Evolutionary conservation across 2,888 invertebrate species (phyloP).

Genomic region (Lithophane leautieri): DNA sequence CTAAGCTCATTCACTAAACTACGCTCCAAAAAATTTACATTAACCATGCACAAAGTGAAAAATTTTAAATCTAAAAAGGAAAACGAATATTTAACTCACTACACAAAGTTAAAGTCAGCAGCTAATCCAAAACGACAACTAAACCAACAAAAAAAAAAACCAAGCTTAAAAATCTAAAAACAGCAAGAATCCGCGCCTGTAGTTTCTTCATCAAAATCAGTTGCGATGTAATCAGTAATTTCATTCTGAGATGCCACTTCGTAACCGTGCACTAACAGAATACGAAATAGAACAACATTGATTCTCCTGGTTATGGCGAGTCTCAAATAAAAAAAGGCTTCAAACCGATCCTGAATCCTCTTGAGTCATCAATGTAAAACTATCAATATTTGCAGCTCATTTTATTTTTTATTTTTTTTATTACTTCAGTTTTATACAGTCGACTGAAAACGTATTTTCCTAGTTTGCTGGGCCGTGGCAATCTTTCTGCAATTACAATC

Average conservation of each 20-base stretch:
- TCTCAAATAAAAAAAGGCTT: conserved; percentile 67
- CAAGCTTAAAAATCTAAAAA: conserved; percentile 9
- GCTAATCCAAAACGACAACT: background rate
- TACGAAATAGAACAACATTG: conserved; percentile 79
- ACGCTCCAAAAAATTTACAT: too few relatives aligned
- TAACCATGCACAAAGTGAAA: too few relatives aligned
- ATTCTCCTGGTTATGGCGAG: conserved; percentile 76
- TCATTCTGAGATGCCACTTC: conserved; percentile 73
- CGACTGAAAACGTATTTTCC: background rate
- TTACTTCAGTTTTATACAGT: conserved; percentile 12
- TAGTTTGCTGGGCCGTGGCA: background rate
- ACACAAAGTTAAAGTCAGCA: background rate
- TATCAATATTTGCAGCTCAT: conserved; percentile 42
- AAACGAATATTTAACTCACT: background rate
- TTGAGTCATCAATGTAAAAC: conserved; percentile 55
- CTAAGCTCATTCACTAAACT: too few relatives aligned
- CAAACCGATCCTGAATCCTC: conserved; percentile 53
- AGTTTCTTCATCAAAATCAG: conserved; percentile 36
- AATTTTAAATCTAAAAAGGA: background rate
- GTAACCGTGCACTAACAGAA: conserved; percentile 71
- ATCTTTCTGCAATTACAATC: conserved; percentile 1
- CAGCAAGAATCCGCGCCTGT: conserved; percentile 8
- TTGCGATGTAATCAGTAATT: conserved; percentile 72
- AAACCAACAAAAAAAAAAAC: background rate
- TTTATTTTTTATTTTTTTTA: conserved; percentile 34